Evolutionary conservation across 2,888 invertebrate species (phyloP).

Genomic region (Caenorhabditis macrosperma): DNA sequence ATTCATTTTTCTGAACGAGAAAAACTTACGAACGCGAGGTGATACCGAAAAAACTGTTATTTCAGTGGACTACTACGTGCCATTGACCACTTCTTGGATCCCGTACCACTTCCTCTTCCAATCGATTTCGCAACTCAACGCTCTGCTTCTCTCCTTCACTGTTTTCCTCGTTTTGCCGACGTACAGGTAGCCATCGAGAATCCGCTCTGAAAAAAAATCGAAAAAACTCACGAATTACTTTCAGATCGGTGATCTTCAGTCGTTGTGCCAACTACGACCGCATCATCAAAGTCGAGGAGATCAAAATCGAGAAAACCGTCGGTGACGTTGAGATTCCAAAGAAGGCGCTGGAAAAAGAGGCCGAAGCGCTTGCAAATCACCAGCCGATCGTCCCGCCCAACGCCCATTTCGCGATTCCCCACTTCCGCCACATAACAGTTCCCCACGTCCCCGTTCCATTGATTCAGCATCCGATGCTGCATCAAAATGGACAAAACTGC

Average conservation of each 20-base stretch:
- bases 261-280: slow-evolving; percentile 30
- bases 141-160: slow-evolving; percentile 41
- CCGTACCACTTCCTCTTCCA: slow-evolving; percentile 50
- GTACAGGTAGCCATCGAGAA: slow-evolving; percentile 40
- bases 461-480: not conserved
- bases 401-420: slow-evolving; percentile 16
- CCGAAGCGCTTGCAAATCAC: slow-evolving; percentile 19
- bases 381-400: not conserved
- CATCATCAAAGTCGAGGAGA: slow-evolving; percentile 39
- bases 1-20: too few species aligned
- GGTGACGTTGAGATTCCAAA: not conserved
- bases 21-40: too few species aligned
- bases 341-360: slow-evolving; percentile 31
- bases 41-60: too few species aligned
- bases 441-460: slow-evolving; percentile 21
- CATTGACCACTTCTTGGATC: slow-evolving; percentile 40
- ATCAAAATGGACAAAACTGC: not conserved
- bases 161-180: slow-evolving; percentile 53
- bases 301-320: slow-evolving; percentile 14
- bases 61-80: slow-evolving; percentile 49
- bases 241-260: slow-evolving; percentile 40
- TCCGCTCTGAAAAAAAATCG: too few species aligned
- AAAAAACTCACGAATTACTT: not conserved
- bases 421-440: slow-evolving; percentile 29
- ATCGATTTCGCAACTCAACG: slow-evolving; percentile 40